Evolutionary conservation across 2,797 vertebrate species (phyloP).

Genomic region (Apodemus agrarius): DNA sequence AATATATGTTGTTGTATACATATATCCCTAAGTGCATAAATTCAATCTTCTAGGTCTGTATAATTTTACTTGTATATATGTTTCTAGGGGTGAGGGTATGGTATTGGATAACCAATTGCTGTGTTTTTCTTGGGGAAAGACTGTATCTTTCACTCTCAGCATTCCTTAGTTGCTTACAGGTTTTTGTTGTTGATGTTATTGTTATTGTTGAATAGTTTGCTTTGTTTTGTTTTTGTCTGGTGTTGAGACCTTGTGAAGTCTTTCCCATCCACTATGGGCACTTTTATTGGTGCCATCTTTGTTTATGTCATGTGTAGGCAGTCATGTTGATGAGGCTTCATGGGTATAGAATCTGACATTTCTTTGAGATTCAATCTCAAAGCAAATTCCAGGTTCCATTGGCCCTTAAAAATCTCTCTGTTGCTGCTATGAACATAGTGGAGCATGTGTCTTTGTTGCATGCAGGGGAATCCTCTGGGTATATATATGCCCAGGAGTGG

Average conservation of each 20-base stretch:
- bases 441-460: too few relatives aligned
- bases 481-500: too few relatives aligned
- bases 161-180: neutral
- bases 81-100: neutral
- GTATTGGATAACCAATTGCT: neutral
- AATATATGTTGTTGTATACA: neutral
- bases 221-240: neutral
- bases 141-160: neutral
- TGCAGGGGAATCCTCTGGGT: too few relatives aligned
- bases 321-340: neutral
- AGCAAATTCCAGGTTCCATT: neutral
- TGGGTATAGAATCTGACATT: neutral
- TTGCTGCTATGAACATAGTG: too few relatives aligned
- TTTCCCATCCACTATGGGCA: too few relatives aligned
- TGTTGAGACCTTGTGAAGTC: neutral
- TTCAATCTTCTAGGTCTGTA: neutral
- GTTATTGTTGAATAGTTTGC: neutral
- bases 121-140: neutral
- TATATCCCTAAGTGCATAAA: neutral
- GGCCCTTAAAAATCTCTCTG: neutral
- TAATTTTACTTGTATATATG: neutral
- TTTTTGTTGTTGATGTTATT: neutral
- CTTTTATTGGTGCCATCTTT: neutral
- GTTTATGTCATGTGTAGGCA: neutral
- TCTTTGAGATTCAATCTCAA: neutral